Evolutionary conservation across 2,888 invertebrate genomes (phyloP), one percentile per base, ranked within the genome.

Genomic region (Tortricodes alternella): DNA sequence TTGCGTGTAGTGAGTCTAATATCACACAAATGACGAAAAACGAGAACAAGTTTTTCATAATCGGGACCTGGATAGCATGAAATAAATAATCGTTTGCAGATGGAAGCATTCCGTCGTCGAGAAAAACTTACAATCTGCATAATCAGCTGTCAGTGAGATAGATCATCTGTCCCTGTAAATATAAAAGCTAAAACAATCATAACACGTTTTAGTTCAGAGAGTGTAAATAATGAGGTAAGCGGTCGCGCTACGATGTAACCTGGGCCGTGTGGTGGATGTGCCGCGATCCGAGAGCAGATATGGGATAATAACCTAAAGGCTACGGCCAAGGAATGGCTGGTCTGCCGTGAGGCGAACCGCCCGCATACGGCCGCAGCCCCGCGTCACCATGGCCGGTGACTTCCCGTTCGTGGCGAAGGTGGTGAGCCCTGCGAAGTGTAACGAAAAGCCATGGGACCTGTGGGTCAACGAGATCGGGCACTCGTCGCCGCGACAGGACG

Each of bases 101-200:
- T 89, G 85, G 82, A 89, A 85, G 86, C 85, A 85, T 78, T 82
- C 78, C 83, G 85, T 85, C 83, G 78, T 81, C 76, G 74, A 85
- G 87, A 86, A 90, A 89, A 90, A 88, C 89, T 85, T 85, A 84
- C 89, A 87, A 86, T 91, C 89, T 89, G 88, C 91, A 90, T 91
- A 91, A 91, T 91, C 91, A 91, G 91, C 90, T 91, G 91, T 91
- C 91, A 91, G 84, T 88, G 88, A 91, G 83, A 85, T 80, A 87
- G 86, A 91, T 91, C 91, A 91, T 89, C 90, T 91, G 91, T 90
- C 88, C 81, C 83, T 88, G 91, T 90, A 90, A 89, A 90, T 90
- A 90, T 86, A 84, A 89, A 87, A 87, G 83, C 82, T 85, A 80
- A 89, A 83, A 85, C 84, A 79, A 87, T 83, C 87, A 86, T 78